These are phyloP conservation scores for Lepidocyrtoides sp. DNA, from an alignment of 2,888 invertebrate genomes.

Conservation along the genomic window DNA sequence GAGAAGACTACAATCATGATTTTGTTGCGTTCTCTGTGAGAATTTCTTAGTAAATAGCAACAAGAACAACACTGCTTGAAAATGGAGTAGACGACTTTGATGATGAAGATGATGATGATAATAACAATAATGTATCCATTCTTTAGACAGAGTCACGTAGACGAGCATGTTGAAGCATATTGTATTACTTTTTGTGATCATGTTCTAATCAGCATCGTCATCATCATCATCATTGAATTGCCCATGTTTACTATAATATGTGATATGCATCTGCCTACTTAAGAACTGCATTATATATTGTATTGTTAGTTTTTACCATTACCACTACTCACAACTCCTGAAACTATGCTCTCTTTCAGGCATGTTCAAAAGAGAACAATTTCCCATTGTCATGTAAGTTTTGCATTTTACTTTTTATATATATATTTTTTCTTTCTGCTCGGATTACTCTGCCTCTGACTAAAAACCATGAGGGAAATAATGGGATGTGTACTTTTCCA, in stretches of 20 bases:
- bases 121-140: not conserved
- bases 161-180: slow-evolving; percentile 44
- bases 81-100: not conserved
- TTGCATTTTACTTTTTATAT: not conserved
- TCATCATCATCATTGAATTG: not conserved
- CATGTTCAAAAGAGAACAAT: not conserved
- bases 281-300: slow-evolving; percentile 16
- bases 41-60: no score
- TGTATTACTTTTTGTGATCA: slow-evolving; percentile 43
- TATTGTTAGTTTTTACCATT: not conserved
- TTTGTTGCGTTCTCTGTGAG: no score
- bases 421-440: no score
- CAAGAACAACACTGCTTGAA: no score
- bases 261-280: slow-evolving; percentile 27
- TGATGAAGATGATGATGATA: not conserved
- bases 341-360: no score
- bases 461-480: slow-evolving; percentile 16
- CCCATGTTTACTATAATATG: not conserved
- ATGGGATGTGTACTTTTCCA: slow-evolving; percentile 35
- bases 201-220: slow-evolving; percentile 13
- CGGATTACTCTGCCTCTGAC: not conserved
- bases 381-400: not conserved
- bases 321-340: no score
- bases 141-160: slow-evolving; percentile 35
- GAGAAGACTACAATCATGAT: no score